Percentiles rank a stretch among this genome's conserved stretches.
These are phyloP conservation scores for Nannoperca australis DNA, from an alignment of 2,797 vertebrate genomes.

Conservation along the genomic window DNA sequence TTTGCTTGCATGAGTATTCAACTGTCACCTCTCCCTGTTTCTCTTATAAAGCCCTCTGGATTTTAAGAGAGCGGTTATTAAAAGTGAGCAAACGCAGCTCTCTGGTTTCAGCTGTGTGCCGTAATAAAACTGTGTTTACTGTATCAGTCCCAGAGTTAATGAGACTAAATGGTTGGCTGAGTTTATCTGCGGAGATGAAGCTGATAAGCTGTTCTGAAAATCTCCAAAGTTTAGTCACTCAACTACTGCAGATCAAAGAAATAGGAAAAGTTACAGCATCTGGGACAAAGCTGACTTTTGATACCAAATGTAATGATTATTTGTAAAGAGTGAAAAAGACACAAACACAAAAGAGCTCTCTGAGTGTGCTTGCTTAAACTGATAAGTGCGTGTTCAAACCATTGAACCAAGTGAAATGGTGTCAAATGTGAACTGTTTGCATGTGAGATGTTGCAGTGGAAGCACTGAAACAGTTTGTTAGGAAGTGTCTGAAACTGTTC, in stretches of 20 bases:
- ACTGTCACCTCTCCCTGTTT: slow-evolving; percentile 31
- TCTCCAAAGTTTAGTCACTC: slow-evolving; percentile 43
- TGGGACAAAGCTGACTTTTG: neutral
- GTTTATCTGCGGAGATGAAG: slow-evolving; percentile 48
- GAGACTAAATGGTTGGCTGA: slow-evolving; percentile 65
- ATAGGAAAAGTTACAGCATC: slow-evolving; percentile 19
- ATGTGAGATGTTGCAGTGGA: neutral
- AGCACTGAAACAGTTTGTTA: neutral
- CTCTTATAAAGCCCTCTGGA: slow-evolving; percentile 63
- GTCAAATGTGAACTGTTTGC: neutral
- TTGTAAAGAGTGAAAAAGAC: neutral
- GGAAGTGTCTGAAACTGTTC: no score
- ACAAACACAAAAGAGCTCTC: no score
- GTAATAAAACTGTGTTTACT: slow-evolving; percentile 78
- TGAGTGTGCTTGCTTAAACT: neutral
- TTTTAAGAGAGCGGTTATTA: slow-evolving; percentile 71
- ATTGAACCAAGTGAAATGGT: neutral
- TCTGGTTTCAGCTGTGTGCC: slow-evolving; percentile 59
- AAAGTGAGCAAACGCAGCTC: slow-evolving; percentile 75
- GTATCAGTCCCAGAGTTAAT: slow-evolving; percentile 68
- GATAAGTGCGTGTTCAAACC: neutral
- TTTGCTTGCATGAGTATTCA: slow-evolving; percentile 65
- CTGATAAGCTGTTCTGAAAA: slow-evolving; percentile 55
- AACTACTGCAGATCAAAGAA: neutral
- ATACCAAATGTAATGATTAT: neutral